Base-by-base conservation (phyloP, 2,888 invertebrate species). In the Hydraecia micacea region DNA sequence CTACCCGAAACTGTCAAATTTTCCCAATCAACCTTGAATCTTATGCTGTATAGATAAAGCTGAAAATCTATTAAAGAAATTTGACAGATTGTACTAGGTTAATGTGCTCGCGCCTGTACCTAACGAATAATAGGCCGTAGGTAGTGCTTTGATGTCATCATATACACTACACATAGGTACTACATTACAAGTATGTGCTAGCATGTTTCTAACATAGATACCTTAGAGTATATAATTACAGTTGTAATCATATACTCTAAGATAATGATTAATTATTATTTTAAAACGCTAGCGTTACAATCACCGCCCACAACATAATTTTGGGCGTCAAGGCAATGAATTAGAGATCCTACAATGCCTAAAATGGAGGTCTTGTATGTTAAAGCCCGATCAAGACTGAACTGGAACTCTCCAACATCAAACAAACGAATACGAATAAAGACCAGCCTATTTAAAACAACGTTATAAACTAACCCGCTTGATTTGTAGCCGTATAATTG, bases 401-500 rank as follows among this genome's bases (percentile, higher is more conserved):
- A 60, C 52, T 58, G 21, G 21, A 58, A 60, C 52, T 58, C 49
- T 18, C 39, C 25, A 21, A 60, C 21, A 42, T 69, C 52, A 66
- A 52, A n/a, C 28, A 49, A 77, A 68, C 39, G n/a, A 21, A 68
- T 62, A 28, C 18, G n/a, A 15, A 71, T 63, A 71, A 67, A 73
- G 39, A 72, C 55, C 8, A 42, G 9, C 9, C 11, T 62, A 60
- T 21, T 60, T 8, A 11, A 32, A 69, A 62, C 32, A 28, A 75
- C 62, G 15, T 67, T 67, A 60, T 42, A 46, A 60, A 65, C 65
- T 60, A 75, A 46, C 69, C 21, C 25, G 15, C 25, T 67, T 58
- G 60, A 73, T 81, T 73, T 65, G 39, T 39, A 68, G 39, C 18
- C 18, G 39, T 78, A 32, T 70, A 74, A 75, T 84, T 62, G 67